These are phyloP conservation scores for Orchestia grillus DNA, from an alignment of 1,140 invertebrate genomes.

Conservation along the genomic window DNA sequence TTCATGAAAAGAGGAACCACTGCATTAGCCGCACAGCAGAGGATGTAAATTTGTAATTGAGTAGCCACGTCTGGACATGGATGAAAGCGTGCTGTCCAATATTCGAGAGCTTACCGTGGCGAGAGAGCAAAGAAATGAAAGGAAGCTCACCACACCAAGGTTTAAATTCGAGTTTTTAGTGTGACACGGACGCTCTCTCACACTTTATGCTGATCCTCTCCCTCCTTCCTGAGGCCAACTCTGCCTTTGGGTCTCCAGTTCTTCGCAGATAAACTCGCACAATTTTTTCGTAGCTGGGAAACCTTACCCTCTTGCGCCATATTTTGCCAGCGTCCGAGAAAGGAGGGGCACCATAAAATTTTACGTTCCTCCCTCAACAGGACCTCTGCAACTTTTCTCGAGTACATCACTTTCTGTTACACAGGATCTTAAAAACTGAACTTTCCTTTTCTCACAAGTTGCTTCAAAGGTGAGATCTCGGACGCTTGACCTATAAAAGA, in stretches of 20 bases:
- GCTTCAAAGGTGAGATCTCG: not conserved
- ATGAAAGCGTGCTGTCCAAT: not conserved
- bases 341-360: conserved; percentile 40
- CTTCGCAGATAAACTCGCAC: conserved; percentile 29
- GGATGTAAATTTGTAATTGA: not conserved
- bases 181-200: not conserved
- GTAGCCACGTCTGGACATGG: not conserved
- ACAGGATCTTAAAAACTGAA: conserved; percentile 19
- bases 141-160: not conserved
- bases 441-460: conserved; percentile 20
- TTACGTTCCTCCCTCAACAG: conserved; percentile 49
- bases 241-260: not conserved
- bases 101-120: not conserved
- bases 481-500: not conserved
- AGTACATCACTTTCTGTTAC: conserved; percentile 56
- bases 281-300: conserved; percentile 26
- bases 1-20: not conserved
- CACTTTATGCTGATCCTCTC: conserved; percentile 48
- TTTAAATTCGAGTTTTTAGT: conserved; percentile 14
- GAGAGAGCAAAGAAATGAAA: not conserved
- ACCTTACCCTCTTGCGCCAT: conserved; percentile 45
- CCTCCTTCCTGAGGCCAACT: conserved; percentile 25
- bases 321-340: conserved; percentile 31
- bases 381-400: not conserved
- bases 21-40: not conserved